Percentiles rank a stretch among this genome's conserved stretches.
These are phyloP conservation scores for Silurus asotus DNA, from an alignment of 2,113 vertebrate species.

Conservation along the genomic window DNA sequence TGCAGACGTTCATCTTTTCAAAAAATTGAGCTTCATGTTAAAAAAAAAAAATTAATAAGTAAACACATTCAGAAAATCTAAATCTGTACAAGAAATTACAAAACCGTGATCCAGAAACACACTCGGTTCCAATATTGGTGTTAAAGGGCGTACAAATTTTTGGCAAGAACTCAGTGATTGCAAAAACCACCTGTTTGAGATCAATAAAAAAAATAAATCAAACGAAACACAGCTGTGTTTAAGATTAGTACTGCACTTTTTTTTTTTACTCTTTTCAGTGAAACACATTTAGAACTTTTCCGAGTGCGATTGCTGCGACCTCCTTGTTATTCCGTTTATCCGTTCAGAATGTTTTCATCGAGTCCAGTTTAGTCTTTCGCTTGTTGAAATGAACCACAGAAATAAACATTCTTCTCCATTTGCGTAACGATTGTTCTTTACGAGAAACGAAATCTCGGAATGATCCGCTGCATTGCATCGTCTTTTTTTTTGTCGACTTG, in stretches of 20 bases:
- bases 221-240: neutral
- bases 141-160: too few species aligned
- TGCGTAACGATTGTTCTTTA: neutral
- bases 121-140: too few species aligned
- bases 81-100: too few species aligned
- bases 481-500: too few species aligned
- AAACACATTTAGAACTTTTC: neutral
- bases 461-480: neutral
- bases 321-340: neutral
- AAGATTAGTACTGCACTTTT: neutral
- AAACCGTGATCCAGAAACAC: too few species aligned
- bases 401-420: neutral
- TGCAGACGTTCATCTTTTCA: too few species aligned
- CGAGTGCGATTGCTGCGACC: neutral
- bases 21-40: too few species aligned
- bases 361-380: slow-evolving; percentile 9
- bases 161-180: too few species aligned
- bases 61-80: too few species aligned
- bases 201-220: too few species aligned
- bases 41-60: too few species aligned
- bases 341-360: neutral
- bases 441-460: neutral
- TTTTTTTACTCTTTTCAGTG: neutral
- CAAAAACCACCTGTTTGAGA: neutral
- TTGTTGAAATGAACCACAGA: slow-evolving; percentile 12